Base-by-base conservation (phyloP, 2,888 invertebrate species). In the Drosophila buzzatii region DNA sequence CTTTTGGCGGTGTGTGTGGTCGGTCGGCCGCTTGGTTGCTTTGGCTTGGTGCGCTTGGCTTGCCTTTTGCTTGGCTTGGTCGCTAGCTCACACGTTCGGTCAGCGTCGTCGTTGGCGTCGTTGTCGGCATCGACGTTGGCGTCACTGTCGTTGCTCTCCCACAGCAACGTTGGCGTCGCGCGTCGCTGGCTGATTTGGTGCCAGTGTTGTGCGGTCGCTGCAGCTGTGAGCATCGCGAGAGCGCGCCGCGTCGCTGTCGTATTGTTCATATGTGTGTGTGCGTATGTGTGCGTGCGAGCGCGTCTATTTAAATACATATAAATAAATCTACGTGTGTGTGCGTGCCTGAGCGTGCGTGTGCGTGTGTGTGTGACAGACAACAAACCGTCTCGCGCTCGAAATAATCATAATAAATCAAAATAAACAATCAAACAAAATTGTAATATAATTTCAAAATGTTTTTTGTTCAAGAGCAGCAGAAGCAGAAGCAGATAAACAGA, bases 161-260 rank as follows among this genome's bases (percentile, higher is more conserved):
- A 57, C 60, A 55, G 67, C 16, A 60, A 45, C 51, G 79, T 63
- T 66, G 76, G 76, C 73, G 77, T 73, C 73, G 78, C 73, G 81
- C 76, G 66, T 71, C 73, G 67, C 73, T 81, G 69, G 75, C 82
- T 68, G 51, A 47, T 52, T 58, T 70, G 70, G 57, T 67, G 75
- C 64, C 82, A 80, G 82, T 85, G 82, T 87, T 77, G 76, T 85
- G 80, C 85, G 85, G 81, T 79, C 76, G 81, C 89, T 85, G 85
- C 85, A 87, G 88, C 85, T 82, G 79, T 85, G 71, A 84, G 88
- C 85, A 85, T 85, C 79, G 82, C 82, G 72, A 73, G 74, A 74
- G 82, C 70, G 78, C 71, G 81, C 65, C 71, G 80, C 80, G 69
- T 65, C 69, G 79, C 73, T 53, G 76, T 73, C 67, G 61, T 67